Percentiles rank a stretch among this genome's conserved stretches.
Conservation (phyloP, 2,113 vertebrate species). For the Aramus guarauna region DNA sequence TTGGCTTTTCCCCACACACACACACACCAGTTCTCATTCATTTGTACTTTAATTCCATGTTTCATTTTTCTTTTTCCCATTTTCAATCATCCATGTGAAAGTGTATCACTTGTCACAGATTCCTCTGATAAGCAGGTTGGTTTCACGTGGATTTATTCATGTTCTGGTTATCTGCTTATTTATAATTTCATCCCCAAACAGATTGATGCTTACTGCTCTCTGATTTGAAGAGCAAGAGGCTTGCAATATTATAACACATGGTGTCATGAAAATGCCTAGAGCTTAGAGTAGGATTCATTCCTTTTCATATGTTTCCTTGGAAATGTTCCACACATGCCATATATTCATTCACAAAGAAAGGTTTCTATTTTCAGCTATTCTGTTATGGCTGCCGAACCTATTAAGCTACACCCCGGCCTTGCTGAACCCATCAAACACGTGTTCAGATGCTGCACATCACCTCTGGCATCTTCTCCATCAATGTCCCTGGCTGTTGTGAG, state of each 20-base stretch:
- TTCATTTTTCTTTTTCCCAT: neutral
- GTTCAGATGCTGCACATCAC: neutral
- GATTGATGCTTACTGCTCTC: neutral
- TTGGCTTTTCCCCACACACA: neutral
- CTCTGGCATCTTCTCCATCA: neutral
- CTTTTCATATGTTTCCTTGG: neutral
- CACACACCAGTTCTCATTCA: neutral
- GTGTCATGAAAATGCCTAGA: neutral
- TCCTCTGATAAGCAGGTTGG: neutral
- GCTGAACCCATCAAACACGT: neutral
- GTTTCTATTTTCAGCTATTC: neutral
- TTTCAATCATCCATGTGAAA: neutral
- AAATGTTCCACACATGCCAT: neutral
- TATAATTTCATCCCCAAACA: neutral
- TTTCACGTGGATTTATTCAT: conserved; percentile 40
- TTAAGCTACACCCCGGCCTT: neutral
- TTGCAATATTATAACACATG: neutral
- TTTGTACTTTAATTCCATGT: neutral
- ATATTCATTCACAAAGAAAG: neutral
- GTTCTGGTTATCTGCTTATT: neutral
- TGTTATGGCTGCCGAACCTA: neutral
- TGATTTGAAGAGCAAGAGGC: neutral
- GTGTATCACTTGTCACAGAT: neutral
- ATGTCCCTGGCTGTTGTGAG: neutral
- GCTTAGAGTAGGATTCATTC: neutral